Conservation (phyloP, 2,113 vertebrate genomes). For the Corydoras maculifer region DNA sequence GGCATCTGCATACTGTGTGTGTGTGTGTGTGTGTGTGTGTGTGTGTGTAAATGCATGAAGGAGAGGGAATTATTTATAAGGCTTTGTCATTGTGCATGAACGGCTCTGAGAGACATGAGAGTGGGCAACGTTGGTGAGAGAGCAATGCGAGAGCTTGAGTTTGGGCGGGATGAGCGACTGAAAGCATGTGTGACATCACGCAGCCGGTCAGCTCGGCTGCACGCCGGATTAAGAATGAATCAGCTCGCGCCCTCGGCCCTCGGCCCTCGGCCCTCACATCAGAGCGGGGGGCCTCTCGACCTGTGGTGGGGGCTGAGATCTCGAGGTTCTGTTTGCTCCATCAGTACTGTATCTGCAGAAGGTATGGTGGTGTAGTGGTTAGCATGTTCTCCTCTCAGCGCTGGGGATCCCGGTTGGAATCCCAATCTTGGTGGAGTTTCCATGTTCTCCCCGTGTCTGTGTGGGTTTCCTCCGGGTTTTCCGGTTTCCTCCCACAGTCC, state of each 20-base stretch:
- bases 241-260: slow-evolving; percentile 13
- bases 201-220: slow-evolving; percentile 5
- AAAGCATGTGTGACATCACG: background rate
- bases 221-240: slow-evolving; percentile 55
- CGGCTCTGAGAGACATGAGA: slow-evolving; percentile 18
- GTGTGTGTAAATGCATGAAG: slow-evolving; percentile 1
- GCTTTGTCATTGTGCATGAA: slow-evolving; percentile 29
- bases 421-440: too few species aligned
- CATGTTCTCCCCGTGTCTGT: too few species aligned
- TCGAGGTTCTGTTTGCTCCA: too few species aligned
- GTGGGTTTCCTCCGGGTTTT: too few species aligned
- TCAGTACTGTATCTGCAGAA: too few species aligned
- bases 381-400: too few species aligned
- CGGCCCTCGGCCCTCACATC: too few species aligned
- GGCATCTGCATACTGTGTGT: background rate
- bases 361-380: too few species aligned
- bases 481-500: too few species aligned
- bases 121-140: background rate
- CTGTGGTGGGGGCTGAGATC: too few species aligned
- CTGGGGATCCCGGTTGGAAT: too few species aligned
- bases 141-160: slow-evolving; percentile 1
- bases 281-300: too few species aligned
- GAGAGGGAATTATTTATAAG: slow-evolving; percentile 25
- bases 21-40: background rate
- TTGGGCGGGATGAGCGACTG: slow-evolving; percentile 9